phyloP scores from a whole-genome alignment of 92 coral and sea anemone genomes.

The Phenganax marumi region DNA sequence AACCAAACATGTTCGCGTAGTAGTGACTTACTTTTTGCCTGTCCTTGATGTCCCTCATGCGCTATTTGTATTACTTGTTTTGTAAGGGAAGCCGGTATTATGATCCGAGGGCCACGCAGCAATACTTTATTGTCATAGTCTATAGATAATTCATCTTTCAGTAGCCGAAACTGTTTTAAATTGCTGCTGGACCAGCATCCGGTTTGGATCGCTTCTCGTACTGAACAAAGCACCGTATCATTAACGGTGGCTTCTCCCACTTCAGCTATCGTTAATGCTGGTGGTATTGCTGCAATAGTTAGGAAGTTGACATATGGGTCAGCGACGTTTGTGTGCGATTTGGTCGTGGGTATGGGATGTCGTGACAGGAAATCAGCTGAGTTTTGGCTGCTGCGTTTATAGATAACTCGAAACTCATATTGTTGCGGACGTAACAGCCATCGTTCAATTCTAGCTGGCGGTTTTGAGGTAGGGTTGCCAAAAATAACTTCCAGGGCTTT shows the following conservation, averaged over 20 bases:
- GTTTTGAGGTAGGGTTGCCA: not conserved
- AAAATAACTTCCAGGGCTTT: not conserved
- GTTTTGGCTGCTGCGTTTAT: not conserved
- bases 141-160: constrained; percentile 1
- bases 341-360: not conserved
- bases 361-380: constrained; percentile 15
- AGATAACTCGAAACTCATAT: constrained; percentile 1
- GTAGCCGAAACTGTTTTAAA: not conserved
- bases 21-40: not conserved
- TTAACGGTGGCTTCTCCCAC: not conserved
- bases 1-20: too few species aligned
- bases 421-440: constrained; percentile 22
- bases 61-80: not conserved
- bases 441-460: constrained; percentile 21
- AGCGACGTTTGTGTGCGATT: not conserved
- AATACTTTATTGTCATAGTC: constrained; percentile 9
- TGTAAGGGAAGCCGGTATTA: not conserved
- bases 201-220: constrained; percentile 19
- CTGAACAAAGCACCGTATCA: not conserved
- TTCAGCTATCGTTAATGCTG: not conserved
- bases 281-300: not conserved
- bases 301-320: not conserved
- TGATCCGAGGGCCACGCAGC: not conserved
- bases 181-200: constrained; percentile 7
- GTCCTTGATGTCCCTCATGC: not conserved